These are phyloP conservation scores for Loxodonta africana DNA, from an alignment of 2,113 vertebrate species.

Conservation along the genomic window DNA sequence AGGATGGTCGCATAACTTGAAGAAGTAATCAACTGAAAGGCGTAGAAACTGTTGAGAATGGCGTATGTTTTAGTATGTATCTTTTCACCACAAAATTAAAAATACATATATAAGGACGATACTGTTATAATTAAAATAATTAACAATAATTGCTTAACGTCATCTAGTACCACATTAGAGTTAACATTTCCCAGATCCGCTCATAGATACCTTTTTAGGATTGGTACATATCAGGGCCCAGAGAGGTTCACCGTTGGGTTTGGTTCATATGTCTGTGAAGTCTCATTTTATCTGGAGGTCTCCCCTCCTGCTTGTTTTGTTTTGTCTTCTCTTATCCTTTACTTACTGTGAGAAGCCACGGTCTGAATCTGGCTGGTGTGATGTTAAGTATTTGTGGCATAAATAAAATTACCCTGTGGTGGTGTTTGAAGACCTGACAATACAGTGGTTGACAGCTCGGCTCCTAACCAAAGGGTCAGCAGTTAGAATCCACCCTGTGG, in stretches of 20 bases:
- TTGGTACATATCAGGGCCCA: background rate
- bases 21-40: too few relatives aligned
- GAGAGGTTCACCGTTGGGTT: background rate
- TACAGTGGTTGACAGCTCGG: too few relatives aligned
- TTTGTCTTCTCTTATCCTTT: background rate
- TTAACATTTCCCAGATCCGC: background rate
- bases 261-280: constrained; percentile 5
- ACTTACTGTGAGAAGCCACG: constrained; percentile 28
- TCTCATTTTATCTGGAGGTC: background rate
- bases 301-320: too few relatives aligned
- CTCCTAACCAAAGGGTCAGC: too few relatives aligned
- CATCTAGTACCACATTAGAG: background rate
- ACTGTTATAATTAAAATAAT: background rate
- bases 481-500: too few relatives aligned
- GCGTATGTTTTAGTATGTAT: too few relatives aligned
- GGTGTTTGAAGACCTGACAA: too few relatives aligned
- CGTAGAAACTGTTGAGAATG: too few relatives aligned
- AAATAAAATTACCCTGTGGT: background rate
- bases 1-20: too few relatives aligned
- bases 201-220: background rate
- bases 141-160: background rate
- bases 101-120: too few relatives aligned
- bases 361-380: background rate
- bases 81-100: too few relatives aligned
- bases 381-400: background rate